Evolutionary conservation across 2,113 vertebrate genomes (phyloP).

Genomic region (Pardalotus punctatus): DNA sequence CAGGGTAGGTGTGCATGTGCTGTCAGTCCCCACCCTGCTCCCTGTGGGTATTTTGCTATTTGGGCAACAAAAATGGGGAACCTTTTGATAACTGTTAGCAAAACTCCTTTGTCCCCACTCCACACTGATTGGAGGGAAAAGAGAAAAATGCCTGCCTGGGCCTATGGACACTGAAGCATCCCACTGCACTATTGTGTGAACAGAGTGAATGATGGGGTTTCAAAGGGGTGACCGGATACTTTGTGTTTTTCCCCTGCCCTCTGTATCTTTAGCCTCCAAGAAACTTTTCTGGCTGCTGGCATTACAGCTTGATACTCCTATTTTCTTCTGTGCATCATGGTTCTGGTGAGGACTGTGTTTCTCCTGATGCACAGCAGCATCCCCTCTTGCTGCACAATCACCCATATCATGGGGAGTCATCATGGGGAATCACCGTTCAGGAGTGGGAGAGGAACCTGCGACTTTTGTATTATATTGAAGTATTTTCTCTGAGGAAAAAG

Average conservation of each 20-base stretch:
- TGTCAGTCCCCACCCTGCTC: background rate
- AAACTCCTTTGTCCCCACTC: background rate
- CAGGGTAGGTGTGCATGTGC: fast-evolving
- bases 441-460: background rate
- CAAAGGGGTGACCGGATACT: background rate
- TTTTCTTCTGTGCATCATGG: background rate
- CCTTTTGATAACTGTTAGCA: background rate
- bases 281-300: background rate
- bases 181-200: fast-evolving
- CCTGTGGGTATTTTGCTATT: background rate
- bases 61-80: background rate
- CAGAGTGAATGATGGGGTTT: background rate
- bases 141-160: background rate
- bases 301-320: background rate
- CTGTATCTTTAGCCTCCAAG: background rate
- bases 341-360: background rate
- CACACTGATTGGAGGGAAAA: background rate
- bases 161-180: background rate
- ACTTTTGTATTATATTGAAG: background rate
- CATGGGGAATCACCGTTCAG: fast-evolving
- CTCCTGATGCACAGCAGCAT: background rate
- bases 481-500: background rate
- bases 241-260: background rate
- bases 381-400: fast-evolving
- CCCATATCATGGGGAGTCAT: fast-evolving